Conservation (phyloP, 53 echinoderm and acorn worm genomes). For the Holothuria scabra region DNA sequence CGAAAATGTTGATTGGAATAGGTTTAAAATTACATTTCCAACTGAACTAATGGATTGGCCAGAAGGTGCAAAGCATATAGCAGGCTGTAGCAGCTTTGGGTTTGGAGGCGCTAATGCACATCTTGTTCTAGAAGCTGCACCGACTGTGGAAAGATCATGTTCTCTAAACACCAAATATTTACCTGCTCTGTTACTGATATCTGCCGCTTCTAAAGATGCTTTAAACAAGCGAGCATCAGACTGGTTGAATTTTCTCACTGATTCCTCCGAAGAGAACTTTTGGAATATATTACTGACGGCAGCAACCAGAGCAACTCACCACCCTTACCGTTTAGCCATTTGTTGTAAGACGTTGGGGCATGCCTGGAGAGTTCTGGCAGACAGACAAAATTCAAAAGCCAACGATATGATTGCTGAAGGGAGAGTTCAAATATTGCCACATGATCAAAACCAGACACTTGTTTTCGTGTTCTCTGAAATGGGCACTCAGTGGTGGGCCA, state of each 20-base stretch:
- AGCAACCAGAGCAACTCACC: conserved; percentile 34
- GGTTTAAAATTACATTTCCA: conserved; percentile 23
- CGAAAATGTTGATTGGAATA: conserved; percentile 24
- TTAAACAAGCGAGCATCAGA: conserved; percentile 21
- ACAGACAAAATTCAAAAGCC: too few species aligned
- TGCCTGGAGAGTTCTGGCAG: too few species aligned
- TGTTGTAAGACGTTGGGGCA: not conserved
- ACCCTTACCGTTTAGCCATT: conserved; percentile 34
- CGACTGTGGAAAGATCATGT: not conserved
- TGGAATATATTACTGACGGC: conserved; percentile 23
- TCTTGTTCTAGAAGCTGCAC: conserved; percentile 40
- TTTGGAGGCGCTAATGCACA: too few species aligned
- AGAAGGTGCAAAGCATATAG: not conserved
- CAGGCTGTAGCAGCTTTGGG: conserved; percentile 54
- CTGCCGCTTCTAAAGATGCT: conserved; percentile 39
- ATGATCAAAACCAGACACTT: too few species aligned
- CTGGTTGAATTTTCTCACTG: conserved; percentile 41
- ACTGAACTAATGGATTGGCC: conserved; percentile 35
- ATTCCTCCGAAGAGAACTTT: not conserved
- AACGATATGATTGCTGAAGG: too few species aligned
- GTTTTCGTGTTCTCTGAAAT: too few species aligned
- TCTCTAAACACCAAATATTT: too few species aligned
- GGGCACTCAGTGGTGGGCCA: too few species aligned
- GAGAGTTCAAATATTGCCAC: too few species aligned
- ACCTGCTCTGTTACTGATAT: not conserved